Evolutionary conservation across 2,113 vertebrate genomes (phyloP).

Genomic region (Aix galericulata): DNA sequence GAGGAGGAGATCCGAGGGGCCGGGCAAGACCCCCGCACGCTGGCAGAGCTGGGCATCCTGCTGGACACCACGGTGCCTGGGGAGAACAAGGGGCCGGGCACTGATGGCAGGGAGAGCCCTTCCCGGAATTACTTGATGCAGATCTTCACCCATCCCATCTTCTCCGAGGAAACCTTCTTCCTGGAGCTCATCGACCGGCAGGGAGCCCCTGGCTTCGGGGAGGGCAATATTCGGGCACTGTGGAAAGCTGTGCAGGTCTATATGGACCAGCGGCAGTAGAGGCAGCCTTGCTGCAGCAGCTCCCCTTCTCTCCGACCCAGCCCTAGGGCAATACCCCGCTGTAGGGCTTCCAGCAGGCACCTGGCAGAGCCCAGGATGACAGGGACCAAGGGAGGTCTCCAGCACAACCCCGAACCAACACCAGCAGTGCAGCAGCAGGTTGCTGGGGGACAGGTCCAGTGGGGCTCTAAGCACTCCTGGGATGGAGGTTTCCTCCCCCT

Average conservation of each 20-base stretch:
- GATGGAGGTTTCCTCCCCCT: background rate
- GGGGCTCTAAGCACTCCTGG: background rate
- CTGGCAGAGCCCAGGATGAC: background rate
- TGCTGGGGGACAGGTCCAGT: background rate
- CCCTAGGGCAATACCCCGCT: fast-evolving
- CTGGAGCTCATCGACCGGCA: slow-evolving; percentile 92
- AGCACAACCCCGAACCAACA: background rate
- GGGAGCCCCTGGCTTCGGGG: slow-evolving; percentile 88
- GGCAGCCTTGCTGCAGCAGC: background rate
- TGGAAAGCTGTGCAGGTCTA: slow-evolving; percentile 89
- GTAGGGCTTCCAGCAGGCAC: fast-evolving
- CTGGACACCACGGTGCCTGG: slow-evolving; percentile 79
- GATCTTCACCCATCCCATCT: slow-evolving; percentile 92
- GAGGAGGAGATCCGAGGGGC: slow-evolving; percentile 81
- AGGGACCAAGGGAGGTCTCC: background rate
- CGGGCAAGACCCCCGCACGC: slow-evolving; percentile 77
- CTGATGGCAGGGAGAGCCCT: background rate
- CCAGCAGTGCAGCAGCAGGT: fast-evolving
- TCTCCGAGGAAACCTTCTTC: slow-evolving; percentile 91
- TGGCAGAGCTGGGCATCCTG: slow-evolving; percentile 87
- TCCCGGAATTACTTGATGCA: slow-evolving; percentile 83
- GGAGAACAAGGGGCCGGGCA: fast-evolving
- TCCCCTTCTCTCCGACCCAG: background rate
- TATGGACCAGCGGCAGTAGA: slow-evolving; percentile 71
- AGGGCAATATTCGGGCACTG: slow-evolving; percentile 90